These are phyloP conservation scores for Tenthredo notha DNA, from an alignment of 2,888 invertebrate genomes.

Conservation along the genomic window DNA sequence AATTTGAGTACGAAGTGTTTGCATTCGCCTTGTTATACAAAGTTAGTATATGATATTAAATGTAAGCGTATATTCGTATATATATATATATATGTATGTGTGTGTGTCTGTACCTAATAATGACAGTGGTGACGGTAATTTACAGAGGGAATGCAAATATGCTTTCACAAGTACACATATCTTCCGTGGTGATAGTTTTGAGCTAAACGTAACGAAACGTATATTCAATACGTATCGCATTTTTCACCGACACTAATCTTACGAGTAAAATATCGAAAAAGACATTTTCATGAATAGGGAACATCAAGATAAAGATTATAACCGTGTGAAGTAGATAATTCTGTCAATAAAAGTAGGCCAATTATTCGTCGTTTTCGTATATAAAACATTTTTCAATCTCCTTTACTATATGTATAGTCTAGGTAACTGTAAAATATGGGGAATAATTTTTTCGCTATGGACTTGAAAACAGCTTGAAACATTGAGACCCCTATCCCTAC, in stretches of 20 bases:
- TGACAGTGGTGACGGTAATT: constrained; percentile 1
- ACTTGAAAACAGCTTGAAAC: neutral
- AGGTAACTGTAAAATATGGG: neutral
- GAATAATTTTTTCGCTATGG: neutral
- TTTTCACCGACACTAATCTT: neutral
- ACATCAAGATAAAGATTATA: neutral
- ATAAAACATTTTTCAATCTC: neutral
- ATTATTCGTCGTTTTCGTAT: neutral
- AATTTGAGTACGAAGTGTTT: constrained; percentile 2
- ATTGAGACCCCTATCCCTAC: too few species aligned
- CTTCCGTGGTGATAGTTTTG: neutral
- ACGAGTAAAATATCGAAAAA: neutral
- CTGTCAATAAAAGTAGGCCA: neutral
- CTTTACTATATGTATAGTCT: neutral
- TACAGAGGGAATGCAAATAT: constrained; percentile 1
- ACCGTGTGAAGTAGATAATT: neutral
- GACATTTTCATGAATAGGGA: too few species aligned
- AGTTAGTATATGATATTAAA: neutral
- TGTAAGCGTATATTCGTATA: neutral
- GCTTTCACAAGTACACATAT: neutral
- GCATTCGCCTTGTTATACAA: neutral
- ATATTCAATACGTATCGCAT: neutral
- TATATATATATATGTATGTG: neutral
- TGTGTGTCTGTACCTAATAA: neutral
- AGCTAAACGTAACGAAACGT: neutral